Percentiles rank a stretch among this genome's conserved stretches.
phyloP scores from a whole-genome alignment of 2,888 invertebrate species.

The Clanis bilineata region DNA sequence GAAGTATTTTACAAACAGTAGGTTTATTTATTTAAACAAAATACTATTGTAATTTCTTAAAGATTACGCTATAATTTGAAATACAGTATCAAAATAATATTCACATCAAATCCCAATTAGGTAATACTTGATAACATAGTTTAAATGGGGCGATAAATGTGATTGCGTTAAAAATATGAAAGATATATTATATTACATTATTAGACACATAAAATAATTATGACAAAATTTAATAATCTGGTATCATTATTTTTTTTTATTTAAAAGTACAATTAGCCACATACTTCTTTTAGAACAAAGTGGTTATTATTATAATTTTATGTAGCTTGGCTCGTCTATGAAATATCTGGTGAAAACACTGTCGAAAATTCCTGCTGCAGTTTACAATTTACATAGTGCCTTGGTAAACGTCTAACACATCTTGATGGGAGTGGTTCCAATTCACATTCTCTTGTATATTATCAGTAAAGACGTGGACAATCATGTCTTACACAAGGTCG shows the following conservation, averaged over 20 bases:
- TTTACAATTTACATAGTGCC: too few relatives aligned
- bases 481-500: slow-evolving; percentile 35
- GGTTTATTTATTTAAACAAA: too few relatives aligned
- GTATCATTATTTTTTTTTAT: too few relatives aligned
- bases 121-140: background rate
- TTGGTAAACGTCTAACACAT: too few relatives aligned
- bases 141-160: background rate
- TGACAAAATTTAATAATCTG: background rate
- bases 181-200: background rate
- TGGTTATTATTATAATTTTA: too few relatives aligned
- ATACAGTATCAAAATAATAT: background rate
- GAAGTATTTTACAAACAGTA: too few relatives aligned
- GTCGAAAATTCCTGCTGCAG: too few relatives aligned
- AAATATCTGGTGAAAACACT: too few relatives aligned
- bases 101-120: background rate
- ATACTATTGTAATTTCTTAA: background rate
- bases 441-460: slow-evolving; percentile 19
- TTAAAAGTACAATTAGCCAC: too few relatives aligned
- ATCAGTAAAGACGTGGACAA: slow-evolving; percentile 41
- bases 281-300: too few relatives aligned
- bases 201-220: background rate
- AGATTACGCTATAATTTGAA: background rate
- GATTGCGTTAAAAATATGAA: background rate
- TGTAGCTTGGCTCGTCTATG: too few relatives aligned
- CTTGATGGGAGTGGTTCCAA: background rate